These are phyloP conservation scores for Eupithecia centaureata DNA, from an alignment of 2,888 invertebrate species.

Conservation along the genomic window DNA sequence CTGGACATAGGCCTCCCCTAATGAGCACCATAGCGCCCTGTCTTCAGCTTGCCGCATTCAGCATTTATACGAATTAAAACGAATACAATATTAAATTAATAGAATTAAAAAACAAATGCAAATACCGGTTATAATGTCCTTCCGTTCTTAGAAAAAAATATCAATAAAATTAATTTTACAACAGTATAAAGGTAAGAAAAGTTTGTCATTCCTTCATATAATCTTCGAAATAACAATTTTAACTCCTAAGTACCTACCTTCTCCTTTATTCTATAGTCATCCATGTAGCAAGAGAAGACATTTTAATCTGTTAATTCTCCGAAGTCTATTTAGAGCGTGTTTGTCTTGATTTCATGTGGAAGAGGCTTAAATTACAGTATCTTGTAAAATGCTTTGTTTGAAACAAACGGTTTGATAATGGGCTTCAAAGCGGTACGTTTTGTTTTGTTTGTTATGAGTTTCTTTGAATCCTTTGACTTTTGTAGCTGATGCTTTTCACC, in stretches of 20 bases:
- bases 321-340: not conserved
- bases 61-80: too few species aligned
- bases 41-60: too few species aligned
- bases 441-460: constrained; percentile 23
- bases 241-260: not conserved
- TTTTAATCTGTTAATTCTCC: not conserved
- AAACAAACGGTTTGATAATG: constrained; percentile 29
- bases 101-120: too few species aligned
- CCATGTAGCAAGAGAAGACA: not conserved
- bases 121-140: too few species aligned
- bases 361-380: constrained; percentile 1
- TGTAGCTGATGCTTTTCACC: constrained; percentile 17
- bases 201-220: too few species aligned
- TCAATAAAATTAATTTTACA: too few species aligned
- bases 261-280: not conserved
- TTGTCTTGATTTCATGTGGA: constrained; percentile 6
- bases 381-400: constrained; percentile 35
- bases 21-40: too few species aligned
- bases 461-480: constrained; percentile 38
- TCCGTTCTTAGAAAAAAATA: too few species aligned
- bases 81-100: too few species aligned
- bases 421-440: constrained; percentile 30
- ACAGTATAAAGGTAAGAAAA: too few species aligned
- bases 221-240: too few species aligned
- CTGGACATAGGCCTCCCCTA: too few species aligned